These are phyloP conservation scores for Salvator merianae DNA, from an alignment of 2,113 vertebrate genomes.

Conservation along the genomic window DNA sequence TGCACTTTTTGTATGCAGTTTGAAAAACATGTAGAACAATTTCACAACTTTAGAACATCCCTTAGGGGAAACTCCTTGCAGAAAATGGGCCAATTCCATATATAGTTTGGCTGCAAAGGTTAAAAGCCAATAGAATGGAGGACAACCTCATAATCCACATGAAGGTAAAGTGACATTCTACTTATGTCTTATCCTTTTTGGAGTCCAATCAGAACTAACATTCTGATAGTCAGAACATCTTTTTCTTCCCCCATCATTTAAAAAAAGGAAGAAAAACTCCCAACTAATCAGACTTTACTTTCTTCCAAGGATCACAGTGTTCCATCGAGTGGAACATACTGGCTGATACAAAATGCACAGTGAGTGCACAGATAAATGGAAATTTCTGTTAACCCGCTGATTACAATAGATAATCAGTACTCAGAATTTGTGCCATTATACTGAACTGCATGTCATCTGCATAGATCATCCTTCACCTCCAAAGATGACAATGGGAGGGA, in stretches of 20 bases:
- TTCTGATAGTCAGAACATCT: not conserved
- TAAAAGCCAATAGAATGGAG: too few species aligned
- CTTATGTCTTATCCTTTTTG: not conserved
- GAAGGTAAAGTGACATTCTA: too few species aligned
- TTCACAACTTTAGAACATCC: too few species aligned
- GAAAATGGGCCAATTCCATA: too few species aligned
- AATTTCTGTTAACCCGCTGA: conserved; percentile 35
- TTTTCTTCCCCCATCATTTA: not conserved
- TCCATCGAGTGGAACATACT: conserved; percentile 10
- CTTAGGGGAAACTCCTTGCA: too few species aligned
- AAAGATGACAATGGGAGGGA: conserved; percentile 2
- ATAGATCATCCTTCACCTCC: conserved; percentile 50
- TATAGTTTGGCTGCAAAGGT: too few species aligned
- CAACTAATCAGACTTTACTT: conserved; percentile 43
- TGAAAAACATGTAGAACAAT: too few species aligned
- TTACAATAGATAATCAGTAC: conserved; percentile 57
- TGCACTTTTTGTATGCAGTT: too few species aligned
- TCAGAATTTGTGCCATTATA: conserved; percentile 40
- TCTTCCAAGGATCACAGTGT: conserved; percentile 4
- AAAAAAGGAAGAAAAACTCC: conserved; percentile 36
- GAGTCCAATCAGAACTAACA: not conserved
- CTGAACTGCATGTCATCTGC: conserved; percentile 44
- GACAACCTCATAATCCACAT: too few species aligned
- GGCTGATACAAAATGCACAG: conserved; percentile 13
- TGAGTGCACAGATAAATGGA: conserved; percentile 37